Evolutionary conservation across 2,797 vertebrate genomes (phyloP).

Genomic region (Ataeniobius toweri): DNA sequence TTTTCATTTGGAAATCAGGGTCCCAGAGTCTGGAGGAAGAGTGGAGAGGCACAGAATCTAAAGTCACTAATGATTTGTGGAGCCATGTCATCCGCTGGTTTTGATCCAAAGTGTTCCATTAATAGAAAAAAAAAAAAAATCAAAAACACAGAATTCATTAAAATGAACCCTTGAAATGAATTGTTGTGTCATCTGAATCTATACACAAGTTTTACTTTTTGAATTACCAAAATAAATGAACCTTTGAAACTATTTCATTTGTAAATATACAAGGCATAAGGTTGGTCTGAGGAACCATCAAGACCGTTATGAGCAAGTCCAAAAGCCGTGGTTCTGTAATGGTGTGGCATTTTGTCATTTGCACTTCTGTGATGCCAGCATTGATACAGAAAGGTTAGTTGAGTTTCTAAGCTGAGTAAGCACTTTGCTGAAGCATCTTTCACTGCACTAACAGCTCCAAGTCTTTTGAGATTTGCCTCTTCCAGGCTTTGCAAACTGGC

Average conservation of each 20-base stretch:
- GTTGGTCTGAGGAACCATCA: neutral
- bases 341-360: neutral
- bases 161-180: neutral
- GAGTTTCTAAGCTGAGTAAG: neutral
- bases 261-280: neutral
- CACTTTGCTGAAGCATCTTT: too few relatives aligned
- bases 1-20: neutral
- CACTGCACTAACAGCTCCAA: too few relatives aligned
- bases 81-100: neutral
- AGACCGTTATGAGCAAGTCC: neutral
- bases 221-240: too few relatives aligned
- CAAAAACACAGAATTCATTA: neutral
- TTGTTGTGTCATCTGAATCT: neutral
- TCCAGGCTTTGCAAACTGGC: too few relatives aligned
- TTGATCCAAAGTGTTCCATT: too few relatives aligned
- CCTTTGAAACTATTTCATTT: neutral
- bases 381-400: neutral
- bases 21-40: neutral
- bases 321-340: neutral
- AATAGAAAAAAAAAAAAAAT: neutral
- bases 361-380: neutral
- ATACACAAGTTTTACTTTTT: neutral
- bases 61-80: neutral
- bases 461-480: too few relatives aligned
- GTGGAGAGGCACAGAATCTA: neutral